Base-by-base conservation (phyloP, 2,888 invertebrate genomes). In the Metalampra italica region DNA sequence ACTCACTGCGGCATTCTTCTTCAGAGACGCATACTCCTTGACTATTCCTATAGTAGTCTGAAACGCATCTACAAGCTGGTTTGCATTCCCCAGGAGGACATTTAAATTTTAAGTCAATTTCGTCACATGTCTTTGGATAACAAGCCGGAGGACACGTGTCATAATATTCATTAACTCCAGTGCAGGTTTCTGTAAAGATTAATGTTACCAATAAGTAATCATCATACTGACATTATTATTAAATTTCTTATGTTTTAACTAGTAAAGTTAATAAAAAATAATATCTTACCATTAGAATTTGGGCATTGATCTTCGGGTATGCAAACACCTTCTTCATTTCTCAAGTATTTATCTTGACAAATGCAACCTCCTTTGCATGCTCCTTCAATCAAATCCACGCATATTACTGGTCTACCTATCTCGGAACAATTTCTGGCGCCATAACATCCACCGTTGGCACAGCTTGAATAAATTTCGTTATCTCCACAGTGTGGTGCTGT, bases 11-110 rank as follows among this genome's bases (percentile, higher is more conserved):
- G 8, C 73, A 76, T 30, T 72, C 40, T 0, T 60, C 39, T 22
- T 52, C 52, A 22, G 65, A 59, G 3, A 73, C 59, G 45, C 73
- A 74, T 37, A 46, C 37, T 22, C 65, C 66, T 29, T 54, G 36
- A 12, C 44, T 38, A 41, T 69, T 59, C 45, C 60, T 66, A 0
- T 59, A 51, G 37, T 54, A 64, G 7, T 59, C 64, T 14, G 66
- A 55, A 45, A 43, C 50, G 43, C 71, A 72, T 43, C 58, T 53
- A 47, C 71, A 71, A 9, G 47, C 58, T 9, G 66, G 60, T 12
- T 5, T 2, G 11, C 32, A 32, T 11, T 32, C 11, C 2, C 11
- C 32, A 9, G 8, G 9, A 32, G 32, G 32, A 32, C 32, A 32
- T 8, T 32, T 32, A 9, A 32, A 9, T 11, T 32, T 8, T 32